Evolutionary conservation across 2,888 invertebrate species (phyloP).

Genomic region (Torymus texanus): DNA sequence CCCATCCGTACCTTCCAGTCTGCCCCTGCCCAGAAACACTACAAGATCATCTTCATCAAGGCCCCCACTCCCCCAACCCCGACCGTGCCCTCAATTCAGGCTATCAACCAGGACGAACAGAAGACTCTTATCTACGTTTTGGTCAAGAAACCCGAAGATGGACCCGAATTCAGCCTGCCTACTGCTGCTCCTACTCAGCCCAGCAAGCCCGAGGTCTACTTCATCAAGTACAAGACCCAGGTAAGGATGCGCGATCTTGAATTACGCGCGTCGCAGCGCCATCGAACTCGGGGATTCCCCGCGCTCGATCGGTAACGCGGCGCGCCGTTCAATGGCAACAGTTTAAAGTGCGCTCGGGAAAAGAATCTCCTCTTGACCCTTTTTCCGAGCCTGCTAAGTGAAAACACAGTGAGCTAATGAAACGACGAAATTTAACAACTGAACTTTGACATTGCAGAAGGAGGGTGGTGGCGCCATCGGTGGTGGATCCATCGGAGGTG

Average conservation of each 20-base stretch:
- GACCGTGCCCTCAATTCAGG: constrained; percentile 87
- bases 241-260: constrained; percentile 58
- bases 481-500: constrained; percentile 67
- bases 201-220: constrained; percentile 92
- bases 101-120: constrained; percentile 88
- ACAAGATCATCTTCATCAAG: constrained; percentile 95
- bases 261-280: too few species aligned
- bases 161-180: constrained; percentile 87
- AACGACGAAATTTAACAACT: constrained; percentile 28
- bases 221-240: constrained; percentile 89
- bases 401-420: not conserved
- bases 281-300: too few species aligned
- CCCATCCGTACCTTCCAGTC: constrained; percentile 75
- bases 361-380: too few species aligned
- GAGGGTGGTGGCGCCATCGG: constrained; percentile 66
- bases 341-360: too few species aligned
- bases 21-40: constrained; percentile 89
- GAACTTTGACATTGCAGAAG: constrained; percentile 62
- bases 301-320: too few species aligned
- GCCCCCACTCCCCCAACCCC: constrained; percentile 90
- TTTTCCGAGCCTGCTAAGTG: too few species aligned
- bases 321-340: not conserved
- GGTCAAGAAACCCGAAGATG: constrained; percentile 91
- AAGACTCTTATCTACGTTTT: constrained; percentile 92
- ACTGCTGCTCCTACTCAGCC: constrained; percentile 88